Evolutionary conservation across 2,113 vertebrate genomes (phyloP), one percentile per base, ranked within the genome.

Genomic region (Crotophaga sulcirostris): DNA sequence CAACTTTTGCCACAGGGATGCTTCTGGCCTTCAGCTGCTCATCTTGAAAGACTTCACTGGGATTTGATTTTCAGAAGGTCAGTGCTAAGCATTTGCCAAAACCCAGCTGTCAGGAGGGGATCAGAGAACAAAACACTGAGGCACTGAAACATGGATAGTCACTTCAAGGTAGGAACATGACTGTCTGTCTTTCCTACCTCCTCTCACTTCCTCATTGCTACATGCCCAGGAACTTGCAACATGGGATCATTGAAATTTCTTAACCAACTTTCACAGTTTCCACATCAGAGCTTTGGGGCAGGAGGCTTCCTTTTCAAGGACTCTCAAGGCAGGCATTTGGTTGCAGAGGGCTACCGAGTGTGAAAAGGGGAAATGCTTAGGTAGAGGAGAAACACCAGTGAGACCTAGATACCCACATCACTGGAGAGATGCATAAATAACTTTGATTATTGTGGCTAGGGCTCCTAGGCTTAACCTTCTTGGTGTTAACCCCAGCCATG

Each of bases 1-100:
- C 8, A 60, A 19, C 24, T 74, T 86, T 28, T 82, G 29, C 31
- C 24, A 49, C 29, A 17, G 66, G 1, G 1, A 36, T 26, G 15
- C 13, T 85, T 62, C 62, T 83, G 45, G 11, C 4, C 78, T 73
- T 84, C 29, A 40, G 40, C 58, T 78, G 52, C 44, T 72, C 11
- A 16, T 79, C 62, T 64, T 60, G 31, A 84, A 79, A 72, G 36
- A 13, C 23, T 89, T 88, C 70, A 8, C 21, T 33, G 28, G 49
- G 52, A 60, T 78, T 58, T 92, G 69, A n/a, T 69, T 83, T 83
- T 86, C 72, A 66, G 55, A 44, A 89, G 51, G 45, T 72, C 9
- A 11, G 16, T 23, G 51, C 24, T 45, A 64, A 87, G 31, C 21
- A 34, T 81, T 84, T 92, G 28, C 66, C n/a, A 82, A 86, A 67